phyloP scores from a whole-genome alignment of 2,113 vertebrate species.

The Lepisosteus oculatus region DNA sequence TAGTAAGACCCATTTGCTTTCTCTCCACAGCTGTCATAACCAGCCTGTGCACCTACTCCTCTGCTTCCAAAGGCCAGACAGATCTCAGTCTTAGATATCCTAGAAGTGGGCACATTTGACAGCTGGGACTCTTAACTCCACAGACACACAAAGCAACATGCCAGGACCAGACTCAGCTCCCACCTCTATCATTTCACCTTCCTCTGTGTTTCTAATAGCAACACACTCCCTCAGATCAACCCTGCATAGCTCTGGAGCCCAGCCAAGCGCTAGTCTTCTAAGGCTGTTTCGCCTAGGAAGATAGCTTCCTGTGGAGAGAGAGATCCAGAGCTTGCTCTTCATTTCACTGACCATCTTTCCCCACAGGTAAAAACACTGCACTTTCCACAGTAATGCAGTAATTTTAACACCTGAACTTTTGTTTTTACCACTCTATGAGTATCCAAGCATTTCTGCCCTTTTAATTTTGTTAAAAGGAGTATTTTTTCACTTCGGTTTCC shows the following conservation, averaged over 20 bases:
- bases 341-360: no score
- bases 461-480: no score
- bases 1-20: constrained; percentile 1
- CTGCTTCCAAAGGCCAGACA: neutral
- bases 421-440: no score
- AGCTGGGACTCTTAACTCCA: constrained; percentile 33
- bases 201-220: constrained; percentile 10
- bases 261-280: neutral
- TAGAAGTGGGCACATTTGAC: neutral
- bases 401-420: no score
- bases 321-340: no score
- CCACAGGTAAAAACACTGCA: no score
- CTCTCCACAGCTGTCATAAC: constrained; percentile 49
- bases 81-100: no score
- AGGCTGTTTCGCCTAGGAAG: no score
- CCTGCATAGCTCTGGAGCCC: neutral
- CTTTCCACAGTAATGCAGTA: no score
- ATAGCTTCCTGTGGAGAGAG: no score
- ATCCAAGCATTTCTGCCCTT: no score
- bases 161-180: constrained; percentile 46
- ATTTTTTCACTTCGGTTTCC: no score
- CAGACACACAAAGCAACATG: constrained; percentile 51
- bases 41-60: constrained; percentile 37
- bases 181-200: neutral
- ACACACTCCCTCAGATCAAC: neutral